A percentile compares a stretch with the other conserved stretches of the same genome.
Conservation (phyloP, 2,888 invertebrate genomes). For the Ametastegia equiseti region DNA sequence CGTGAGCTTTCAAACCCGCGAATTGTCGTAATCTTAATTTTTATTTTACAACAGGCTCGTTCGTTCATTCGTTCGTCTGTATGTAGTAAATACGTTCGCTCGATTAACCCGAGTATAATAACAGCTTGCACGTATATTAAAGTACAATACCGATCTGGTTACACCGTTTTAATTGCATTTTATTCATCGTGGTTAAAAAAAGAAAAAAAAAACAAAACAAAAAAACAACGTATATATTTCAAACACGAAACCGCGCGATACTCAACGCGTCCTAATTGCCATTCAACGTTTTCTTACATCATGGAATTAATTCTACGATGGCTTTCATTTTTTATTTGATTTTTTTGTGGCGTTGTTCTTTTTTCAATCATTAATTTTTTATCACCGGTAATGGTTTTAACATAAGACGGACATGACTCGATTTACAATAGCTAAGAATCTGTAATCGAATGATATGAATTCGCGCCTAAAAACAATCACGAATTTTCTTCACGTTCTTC, state of each 20-base stretch:
- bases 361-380: not conserved
- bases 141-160: constrained; percentile 27
- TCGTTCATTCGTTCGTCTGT: too few species aligned
- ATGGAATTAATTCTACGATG: not conserved
- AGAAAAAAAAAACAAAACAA: constrained; percentile 7
- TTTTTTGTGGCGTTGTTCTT: not conserved
- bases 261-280: not conserved
- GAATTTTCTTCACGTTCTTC: not conserved
- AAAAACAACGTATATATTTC: not conserved
- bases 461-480: not conserved
- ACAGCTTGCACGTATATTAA: not conserved
- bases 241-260: not conserved
- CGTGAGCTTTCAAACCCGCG: not conserved
- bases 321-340: not conserved
- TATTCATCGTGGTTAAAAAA: constrained; percentile 40
- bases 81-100: not conserved
- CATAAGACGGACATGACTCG: not conserved
- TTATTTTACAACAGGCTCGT: not conserved
- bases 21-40: not conserved
- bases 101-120: not conserved
- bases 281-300: not conserved
- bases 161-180: constrained; percentile 53
- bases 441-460: not conserved
- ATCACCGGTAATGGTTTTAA: not conserved
- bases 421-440: not conserved